Evolutionary conservation across 1,140 invertebrate species (phyloP), one percentile per base, ranked within the genome.

Genomic region (Lepidostoma basale): DNA sequence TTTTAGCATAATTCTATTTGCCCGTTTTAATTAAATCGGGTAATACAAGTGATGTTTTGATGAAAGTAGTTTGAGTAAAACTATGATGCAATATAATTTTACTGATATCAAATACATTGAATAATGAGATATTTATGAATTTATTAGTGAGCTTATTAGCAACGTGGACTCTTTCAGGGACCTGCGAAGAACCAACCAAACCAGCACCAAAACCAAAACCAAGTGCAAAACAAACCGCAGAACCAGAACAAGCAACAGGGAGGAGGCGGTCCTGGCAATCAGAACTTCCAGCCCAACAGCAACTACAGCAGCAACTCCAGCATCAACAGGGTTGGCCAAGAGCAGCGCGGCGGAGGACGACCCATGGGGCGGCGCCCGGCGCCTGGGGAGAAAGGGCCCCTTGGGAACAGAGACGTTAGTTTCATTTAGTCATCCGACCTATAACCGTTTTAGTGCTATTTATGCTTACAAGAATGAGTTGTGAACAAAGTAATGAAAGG

Each of bases 311-410:
- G 56, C 54, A 59, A 20, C 28, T 30, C 33, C 74, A 77, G 62
- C 72, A 79, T 56, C 77, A 79, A 44, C 74, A 78, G 36, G 77
- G 82, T 22, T 4, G 59, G 74, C 76, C 8, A 75, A 75, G 12
- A 58, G 75, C 36, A 73, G 75, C 23, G 81, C 2, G 76, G 77
- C 1, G 75, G 77, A 49, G 77, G 76, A 44, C 16, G 76, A 72
- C 8, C 58, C 75, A 6, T 71, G 65, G 9, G 71, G 74, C 23
- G 36, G 16, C 59, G 44, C 40, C 40, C 14, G 25, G n/a, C 8
- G 8, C 22, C 14, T 3, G 44, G 59, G 12, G 42, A 49, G 6
- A 63, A 49, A 45, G 44, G 26, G 3, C 14, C 8, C 0, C 45
- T 16, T 22, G 62, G 44, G 25, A 47, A 42, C 56, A n/a, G 62